Conservation (phyloP, 2,888 invertebrate genomes). For the Trichopoda pennipes region DNA sequence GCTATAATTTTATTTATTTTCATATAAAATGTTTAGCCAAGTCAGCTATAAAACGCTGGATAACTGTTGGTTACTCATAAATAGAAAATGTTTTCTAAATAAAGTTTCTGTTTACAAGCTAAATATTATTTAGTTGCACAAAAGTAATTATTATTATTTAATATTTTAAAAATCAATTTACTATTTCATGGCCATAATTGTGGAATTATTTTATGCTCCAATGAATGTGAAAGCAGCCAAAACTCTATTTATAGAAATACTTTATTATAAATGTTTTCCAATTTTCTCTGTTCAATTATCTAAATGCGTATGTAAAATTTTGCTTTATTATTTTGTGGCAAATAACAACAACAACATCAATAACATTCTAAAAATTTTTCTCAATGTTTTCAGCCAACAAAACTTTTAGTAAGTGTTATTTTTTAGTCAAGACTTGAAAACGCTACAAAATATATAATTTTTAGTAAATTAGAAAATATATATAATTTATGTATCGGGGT, state of each 20-base stretch:
- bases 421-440: not conserved
- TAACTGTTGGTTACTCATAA: no score
- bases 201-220: constrained; percentile 33
- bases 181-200: not conserved
- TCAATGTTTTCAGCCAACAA: constrained; percentile 4
- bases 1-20: no score
- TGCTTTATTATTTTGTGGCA: constrained; percentile 33
- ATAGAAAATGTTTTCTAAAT: no score
- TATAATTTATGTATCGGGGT: no score
- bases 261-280: constrained; percentile 5
- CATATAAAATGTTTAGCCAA: no score
- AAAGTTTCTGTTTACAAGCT: no score
- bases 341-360: constrained; percentile 24
- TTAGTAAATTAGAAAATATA: constrained; percentile 17
- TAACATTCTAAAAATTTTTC: constrained; percentile 5
- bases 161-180: not conserved
- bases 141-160: not conserved
- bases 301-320: not conserved
- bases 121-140: no score
- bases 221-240: constrained; percentile 1
- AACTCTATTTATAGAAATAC: not conserved
- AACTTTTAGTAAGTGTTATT: not conserved
- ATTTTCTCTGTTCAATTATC: not conserved
- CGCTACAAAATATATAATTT: constrained; percentile 6
- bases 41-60: no score